phyloP scores from a whole-genome alignment of 2,113 vertebrate genomes.

The Scatophagus argus region DNA sequence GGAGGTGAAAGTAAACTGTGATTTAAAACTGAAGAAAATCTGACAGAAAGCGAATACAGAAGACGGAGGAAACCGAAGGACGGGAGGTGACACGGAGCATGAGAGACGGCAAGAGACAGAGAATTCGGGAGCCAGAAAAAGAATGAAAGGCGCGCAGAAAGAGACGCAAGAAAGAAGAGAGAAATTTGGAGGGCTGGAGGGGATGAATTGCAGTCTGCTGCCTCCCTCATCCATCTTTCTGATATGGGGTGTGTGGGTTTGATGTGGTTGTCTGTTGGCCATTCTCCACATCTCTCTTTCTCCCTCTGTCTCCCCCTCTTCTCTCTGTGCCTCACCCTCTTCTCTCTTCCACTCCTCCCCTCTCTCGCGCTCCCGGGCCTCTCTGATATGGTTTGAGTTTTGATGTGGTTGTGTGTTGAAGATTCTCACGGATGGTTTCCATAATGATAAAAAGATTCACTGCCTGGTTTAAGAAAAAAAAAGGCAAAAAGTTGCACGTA shows the following conservation, averaged over 20 bases:
- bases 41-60: conserved; percentile 5
- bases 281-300: conserved; percentile 40
- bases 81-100: conserved; percentile 27
- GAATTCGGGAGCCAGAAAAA: conserved; percentile 27
- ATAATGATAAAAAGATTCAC: conserved; percentile 76
- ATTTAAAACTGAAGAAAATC: conserved; percentile 8
- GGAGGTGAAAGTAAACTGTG: conserved; percentile 1
- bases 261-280: conserved; percentile 74
- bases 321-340: conserved; percentile 21
- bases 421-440: conserved; percentile 79
- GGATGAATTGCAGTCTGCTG: conserved; percentile 52
- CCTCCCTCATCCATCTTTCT: conserved; percentile 72
- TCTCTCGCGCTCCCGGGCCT: conserved; percentile 17
- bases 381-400: conserved; percentile 78
- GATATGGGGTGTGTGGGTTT: conserved; percentile 66
- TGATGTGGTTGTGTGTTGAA: conserved; percentile 75
- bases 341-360: conserved; percentile 25
- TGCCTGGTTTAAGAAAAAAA: conserved; percentile 8
- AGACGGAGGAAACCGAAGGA: conserved; percentile 4
- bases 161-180: conserved; percentile 44
- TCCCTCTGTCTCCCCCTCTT: not conserved
- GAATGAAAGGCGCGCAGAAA: conserved; percentile 36
- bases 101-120: conserved; percentile 31
- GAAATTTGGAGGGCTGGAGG: conserved; percentile 50
- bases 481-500: conserved; percentile 43